These are phyloP conservation scores for Octopus sinensis DNA, from an alignment of 1,140 invertebrate genomes.

Conservation along the genomic window DNA sequence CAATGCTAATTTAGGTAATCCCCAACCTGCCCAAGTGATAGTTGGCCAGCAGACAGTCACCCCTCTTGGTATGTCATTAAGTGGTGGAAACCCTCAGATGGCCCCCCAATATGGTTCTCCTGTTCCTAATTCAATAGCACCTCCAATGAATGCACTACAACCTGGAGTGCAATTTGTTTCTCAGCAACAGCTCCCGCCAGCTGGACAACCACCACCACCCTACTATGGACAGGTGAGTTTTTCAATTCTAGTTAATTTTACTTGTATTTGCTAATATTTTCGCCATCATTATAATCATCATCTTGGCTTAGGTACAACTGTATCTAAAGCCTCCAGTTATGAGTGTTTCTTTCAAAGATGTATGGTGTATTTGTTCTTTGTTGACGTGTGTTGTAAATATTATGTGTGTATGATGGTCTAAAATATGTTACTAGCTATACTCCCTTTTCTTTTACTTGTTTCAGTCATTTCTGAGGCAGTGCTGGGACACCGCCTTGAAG, in stretches of 20 bases:
- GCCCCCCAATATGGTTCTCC: background rate
- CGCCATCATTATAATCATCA: too few relatives aligned
- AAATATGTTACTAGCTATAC: too few relatives aligned
- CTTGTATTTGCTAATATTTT: background rate
- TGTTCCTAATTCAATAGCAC: background rate
- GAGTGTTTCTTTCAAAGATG: too few relatives aligned
- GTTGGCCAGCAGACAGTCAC: constrained; percentile 1
- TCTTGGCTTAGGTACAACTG: too few relatives aligned
- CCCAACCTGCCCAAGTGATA: background rate
- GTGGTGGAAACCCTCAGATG: background rate
- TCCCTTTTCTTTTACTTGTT: too few relatives aligned
- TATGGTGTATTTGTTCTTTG: too few relatives aligned
- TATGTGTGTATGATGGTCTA: too few relatives aligned
- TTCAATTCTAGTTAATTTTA: background rate
- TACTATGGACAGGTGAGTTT: constrained; percentile 1
- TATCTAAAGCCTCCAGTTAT: too few relatives aligned
- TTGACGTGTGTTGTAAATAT: too few relatives aligned
- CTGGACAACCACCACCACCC: constrained; percentile 6
- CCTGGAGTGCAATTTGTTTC: constrained; percentile 10
- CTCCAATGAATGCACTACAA: constrained; percentile 6
- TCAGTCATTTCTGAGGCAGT: too few relatives aligned
- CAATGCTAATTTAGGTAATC: background rate
- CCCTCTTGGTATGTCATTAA: constrained; percentile 4
- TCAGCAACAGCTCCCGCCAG: background rate
- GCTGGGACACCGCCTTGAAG: too few relatives aligned